Base-by-base conservation (phyloP, 2,888 invertebrate species). In the Hemithea aestivaria region DNA sequence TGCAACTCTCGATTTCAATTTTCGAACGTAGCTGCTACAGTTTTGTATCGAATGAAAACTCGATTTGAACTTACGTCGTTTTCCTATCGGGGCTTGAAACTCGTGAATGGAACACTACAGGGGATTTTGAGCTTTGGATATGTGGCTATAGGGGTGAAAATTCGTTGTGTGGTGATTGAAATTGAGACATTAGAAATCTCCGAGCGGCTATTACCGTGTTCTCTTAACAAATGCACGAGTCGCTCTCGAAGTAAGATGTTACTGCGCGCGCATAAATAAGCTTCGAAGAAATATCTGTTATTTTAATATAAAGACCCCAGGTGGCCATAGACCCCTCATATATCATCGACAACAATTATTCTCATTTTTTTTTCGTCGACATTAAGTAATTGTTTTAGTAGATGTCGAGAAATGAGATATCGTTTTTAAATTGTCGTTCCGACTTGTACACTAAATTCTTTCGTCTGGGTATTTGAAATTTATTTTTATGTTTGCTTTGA, bases 131-230 rank as follows among this genome's bases (percentile, higher is more conserved):
- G 46, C 53, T 50, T 48, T 51, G 56, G 57, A 20, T 0, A 0
- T 0, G 0, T 6, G 12, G 1, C 0, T 0, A 0, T 69, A 76
- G 53, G 57, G 73, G 71, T 50, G 36, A 53, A 36, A 58, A 61
- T 67, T 1, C 35, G 33, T 56, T 61, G 59, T 30, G 40, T 29
- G 35, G 1, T 7, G 10, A 27, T 47, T 58, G 72, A 80, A 81
- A 87, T 87, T 87, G 83, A 87, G 87, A 85, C 87, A 81, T 87
- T 87, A 85, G 85, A 85, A 83, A 82, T 76, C 76, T 73, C 66
- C 60, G 73, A 77, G 75, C 78, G 76, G 72, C 75, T 81, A 82
- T 83, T 80, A 77, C 82, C 78, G 75, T 85, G 87, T 87, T 81
- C 83, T 80, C 78, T 79, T 80, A 84, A 85, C 85, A 85, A 85